Percentiles rank a stretch among this genome's conserved stretches.
These are phyloP conservation scores for Megaptera novaeangliae DNA, from an alignment of 2,113 vertebrate species.

Conservation along the genomic window DNA sequence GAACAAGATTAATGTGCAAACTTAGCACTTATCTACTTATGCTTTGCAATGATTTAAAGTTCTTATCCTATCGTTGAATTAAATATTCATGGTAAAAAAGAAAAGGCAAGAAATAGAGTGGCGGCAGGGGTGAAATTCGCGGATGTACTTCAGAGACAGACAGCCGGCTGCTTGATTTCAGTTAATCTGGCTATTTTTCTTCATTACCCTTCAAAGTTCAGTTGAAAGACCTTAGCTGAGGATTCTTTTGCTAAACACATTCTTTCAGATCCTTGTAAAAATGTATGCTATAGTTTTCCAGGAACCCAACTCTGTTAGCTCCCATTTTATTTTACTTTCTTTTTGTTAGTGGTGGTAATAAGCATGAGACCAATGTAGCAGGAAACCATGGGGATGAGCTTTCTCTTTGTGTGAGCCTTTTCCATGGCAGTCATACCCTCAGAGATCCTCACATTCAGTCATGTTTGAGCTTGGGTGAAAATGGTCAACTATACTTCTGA, in stretches of 20 bases:
- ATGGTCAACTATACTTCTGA: not conserved
- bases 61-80: not conserved
- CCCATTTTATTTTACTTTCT: not conserved
- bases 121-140: not conserved
- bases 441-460: not conserved
- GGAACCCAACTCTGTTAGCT: not conserved
- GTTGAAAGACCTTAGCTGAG: not conserved
- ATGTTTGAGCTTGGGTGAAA: not conserved
- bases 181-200: not conserved
- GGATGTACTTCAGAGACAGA: not conserved
- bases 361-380: not conserved
- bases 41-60: constrained; percentile 36
- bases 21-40: not conserved
- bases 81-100: constrained; percentile 28
- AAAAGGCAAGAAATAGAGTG: not conserved
- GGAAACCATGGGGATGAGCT: not conserved
- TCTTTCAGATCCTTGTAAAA: not conserved
- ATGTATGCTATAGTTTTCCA: not conserved
- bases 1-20: constrained; percentile 23
- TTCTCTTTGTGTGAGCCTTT: not conserved
- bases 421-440: not conserved
- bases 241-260: not conserved
- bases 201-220: constrained; percentile 8
- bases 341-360: not conserved
- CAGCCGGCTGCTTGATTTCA: not conserved